Percentiles rank a stretch among this genome's conserved stretches.
These are phyloP conservation scores for Heteromyza rotundicornis DNA, from an alignment of 2,888 invertebrate species.

Conservation along the genomic window DNA sequence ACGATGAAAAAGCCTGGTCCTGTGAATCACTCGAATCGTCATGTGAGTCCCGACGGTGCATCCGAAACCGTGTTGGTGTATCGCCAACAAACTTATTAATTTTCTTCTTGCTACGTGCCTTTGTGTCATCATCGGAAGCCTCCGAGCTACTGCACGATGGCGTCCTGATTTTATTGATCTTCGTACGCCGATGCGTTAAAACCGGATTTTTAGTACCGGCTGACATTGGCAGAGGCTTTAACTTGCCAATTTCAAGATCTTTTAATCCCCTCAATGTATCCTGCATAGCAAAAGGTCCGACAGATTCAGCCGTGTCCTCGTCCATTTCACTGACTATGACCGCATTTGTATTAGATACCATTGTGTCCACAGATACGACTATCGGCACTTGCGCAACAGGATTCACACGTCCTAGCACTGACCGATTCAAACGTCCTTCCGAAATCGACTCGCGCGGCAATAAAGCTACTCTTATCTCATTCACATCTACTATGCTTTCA, in stretches of 20 bases:
- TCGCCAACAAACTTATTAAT: slow-evolving; percentile 72
- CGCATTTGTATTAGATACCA: slow-evolving; percentile 21
- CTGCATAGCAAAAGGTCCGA: slow-evolving; percentile 17
- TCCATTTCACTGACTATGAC: slow-evolving; percentile 28
- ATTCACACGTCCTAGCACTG: slow-evolving; percentile 67
- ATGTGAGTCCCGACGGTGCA: slow-evolving; percentile 76
- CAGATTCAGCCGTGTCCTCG: slow-evolving; percentile 28
- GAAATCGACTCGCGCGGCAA: slow-evolving; percentile 78
- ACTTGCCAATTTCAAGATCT: slow-evolving; percentile 57
- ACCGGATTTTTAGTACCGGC: slow-evolving; percentile 57
- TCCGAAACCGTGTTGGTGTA: slow-evolving; percentile 69
- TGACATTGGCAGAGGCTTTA: slow-evolving; percentile 46
- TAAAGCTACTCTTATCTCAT: slow-evolving; percentile 66
- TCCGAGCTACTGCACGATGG: slow-evolving; percentile 94
- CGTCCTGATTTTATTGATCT: slow-evolving; percentile 76
- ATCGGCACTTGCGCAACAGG: slow-evolving; percentile 56
- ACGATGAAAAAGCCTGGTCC: slow-evolving; percentile 66
- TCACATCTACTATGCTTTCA: slow-evolving; percentile 64
- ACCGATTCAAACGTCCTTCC: slow-evolving; percentile 77
- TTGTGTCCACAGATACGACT: slow-evolving; percentile 48
- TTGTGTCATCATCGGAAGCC: slow-evolving; percentile 87
- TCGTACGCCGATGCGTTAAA: slow-evolving; percentile 68
- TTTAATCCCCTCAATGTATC: slow-evolving; percentile 46
- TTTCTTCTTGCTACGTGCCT: slow-evolving; percentile 77
- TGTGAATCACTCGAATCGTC: slow-evolving; percentile 87